Conservation (phyloP, 2,888 invertebrate species). For the Ochropleura plecta region DNA sequence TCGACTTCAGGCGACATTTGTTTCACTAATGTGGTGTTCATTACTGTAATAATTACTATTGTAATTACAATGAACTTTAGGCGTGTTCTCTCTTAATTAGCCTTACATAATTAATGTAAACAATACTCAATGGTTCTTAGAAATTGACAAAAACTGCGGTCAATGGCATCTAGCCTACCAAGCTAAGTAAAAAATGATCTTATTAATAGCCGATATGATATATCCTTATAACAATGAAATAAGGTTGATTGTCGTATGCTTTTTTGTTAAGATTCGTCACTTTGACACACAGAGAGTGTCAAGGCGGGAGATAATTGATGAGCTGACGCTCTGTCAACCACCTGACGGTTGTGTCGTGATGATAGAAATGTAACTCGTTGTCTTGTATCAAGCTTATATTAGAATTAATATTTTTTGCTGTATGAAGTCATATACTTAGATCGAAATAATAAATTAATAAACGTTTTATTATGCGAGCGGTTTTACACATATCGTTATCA, state of each 20-base stretch:
- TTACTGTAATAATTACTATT: background rate
- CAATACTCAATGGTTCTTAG: constrained; percentile 57
- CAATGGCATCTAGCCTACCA: constrained; percentile 69
- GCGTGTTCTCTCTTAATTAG: constrained; percentile 36
- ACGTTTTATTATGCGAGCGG: background rate
- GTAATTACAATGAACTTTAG: constrained; percentile 29
- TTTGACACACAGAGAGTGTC: constrained; percentile 78
- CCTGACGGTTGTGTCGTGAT: constrained; percentile 68
- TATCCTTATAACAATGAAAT: constrained; percentile 49
- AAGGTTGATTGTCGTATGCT: constrained; percentile 62
- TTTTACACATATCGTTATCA: background rate
- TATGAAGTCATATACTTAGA: constrained; percentile 23
- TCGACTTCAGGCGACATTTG: constrained; percentile 3
- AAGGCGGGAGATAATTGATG: constrained; percentile 83
- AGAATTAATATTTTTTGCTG: constrained; percentile 42
- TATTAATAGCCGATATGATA: constrained; percentile 30
- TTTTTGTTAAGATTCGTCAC: constrained; percentile 51
- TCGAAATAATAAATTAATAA: constrained; percentile 18
- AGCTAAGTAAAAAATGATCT: constrained; percentile 64
- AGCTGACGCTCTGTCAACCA: constrained; percentile 72
- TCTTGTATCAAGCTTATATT: constrained; percentile 31
- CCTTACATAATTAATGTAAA: constrained; percentile 53
- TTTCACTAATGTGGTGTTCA: constrained; percentile 12
- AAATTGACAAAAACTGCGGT: constrained; percentile 67
- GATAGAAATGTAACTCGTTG: constrained; percentile 66